A percentile compares a stretch with the other conserved stretches of the same genome.
Conservation (phyloP, 1,140 invertebrate species). For the Papilio polytes region DNA sequence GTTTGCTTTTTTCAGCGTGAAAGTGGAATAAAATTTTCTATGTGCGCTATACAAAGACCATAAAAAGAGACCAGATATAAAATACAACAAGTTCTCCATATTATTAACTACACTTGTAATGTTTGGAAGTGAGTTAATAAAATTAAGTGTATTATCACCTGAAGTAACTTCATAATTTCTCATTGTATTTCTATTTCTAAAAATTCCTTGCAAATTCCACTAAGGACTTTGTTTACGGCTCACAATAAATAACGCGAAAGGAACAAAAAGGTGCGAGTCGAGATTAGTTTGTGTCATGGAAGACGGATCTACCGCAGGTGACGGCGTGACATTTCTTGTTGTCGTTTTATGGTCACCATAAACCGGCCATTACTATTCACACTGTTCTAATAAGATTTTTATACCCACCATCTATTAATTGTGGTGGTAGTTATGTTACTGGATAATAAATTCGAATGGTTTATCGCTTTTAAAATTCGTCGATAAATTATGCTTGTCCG, state of each 20-base stretch:
- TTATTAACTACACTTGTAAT: not conserved
- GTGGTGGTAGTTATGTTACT: constrained; percentile 64
- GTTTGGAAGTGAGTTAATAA: not conserved
- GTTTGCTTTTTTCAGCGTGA: constrained; percentile 36
- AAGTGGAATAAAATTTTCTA: constrained; percentile 26
- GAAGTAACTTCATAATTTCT: no score
- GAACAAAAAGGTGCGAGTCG: constrained; percentile 39
- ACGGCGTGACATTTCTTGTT: constrained; percentile 60
- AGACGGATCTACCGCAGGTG: constrained; percentile 47
- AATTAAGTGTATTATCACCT: no score
- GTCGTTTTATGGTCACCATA: constrained; percentile 65
- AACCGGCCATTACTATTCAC: constrained; percentile 68
- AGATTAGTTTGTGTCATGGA: constrained; percentile 47
- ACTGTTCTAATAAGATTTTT: constrained; percentile 70
- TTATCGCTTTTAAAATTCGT: constrained; percentile 50
- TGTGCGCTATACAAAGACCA: not conserved
- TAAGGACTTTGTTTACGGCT: not conserved
- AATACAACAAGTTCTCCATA: not conserved
- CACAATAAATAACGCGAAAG: constrained; percentile 42
- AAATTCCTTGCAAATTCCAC: not conserved
- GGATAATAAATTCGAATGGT: constrained; percentile 64
- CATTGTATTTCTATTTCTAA: not conserved
- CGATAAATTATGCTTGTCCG: constrained; percentile 53
- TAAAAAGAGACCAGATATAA: not conserved
- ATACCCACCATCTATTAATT: constrained; percentile 68